Evolutionary conservation across 1,140 invertebrate genomes (phyloP), one percentile per base, ranked within the genome.

Genomic region (Hyposmocoma kahamanoa): DNA sequence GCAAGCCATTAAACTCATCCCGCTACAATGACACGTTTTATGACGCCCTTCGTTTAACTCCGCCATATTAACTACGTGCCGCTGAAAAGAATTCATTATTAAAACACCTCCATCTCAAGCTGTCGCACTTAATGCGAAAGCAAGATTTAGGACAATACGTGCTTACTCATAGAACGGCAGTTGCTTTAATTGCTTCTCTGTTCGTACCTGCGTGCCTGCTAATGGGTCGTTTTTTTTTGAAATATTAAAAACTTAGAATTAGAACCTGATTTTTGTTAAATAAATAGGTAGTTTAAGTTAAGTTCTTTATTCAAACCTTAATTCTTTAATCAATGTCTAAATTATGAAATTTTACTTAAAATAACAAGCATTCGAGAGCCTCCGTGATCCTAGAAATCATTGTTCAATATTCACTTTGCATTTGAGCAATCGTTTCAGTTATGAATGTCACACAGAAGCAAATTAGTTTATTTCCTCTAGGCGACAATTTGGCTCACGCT

Each of bases 401-500:
- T 39, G 43, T 53, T 22, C 50, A 56, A 53, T 56, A 47, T 44
- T 34, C 50, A 49, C 48, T 54, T 56, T 57, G 46, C 66, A 65
- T 68, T 59, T 65, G 55, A 57, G 62, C 60, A 54, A 71, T 65
- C 48, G 56, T 56, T 62, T 46, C 55, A 61, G 58, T 67, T 69
- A 71, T 71, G 67, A 73, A 74, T 70, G 64, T 63, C 67, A 72
- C 78, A 71, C 67, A 70, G 64, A 74, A 82, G 69, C 72, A 83
- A 83, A 84, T 84, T 84, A 81, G 77, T 83, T 85, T 83, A 85
- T 85, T 85, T 85, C 81, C 81, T 83, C 60, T 50, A 56, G 65
- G 62, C 77, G 77, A 81, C 75, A 81, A 81, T 84, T 83, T 81
- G 72, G 67, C 75, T 74, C 74, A 75, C 75, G 72, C 62, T 77